phyloP scores from a whole-genome alignment of 2,113 vertebrate genomes.

The Alectura lathami region DNA sequence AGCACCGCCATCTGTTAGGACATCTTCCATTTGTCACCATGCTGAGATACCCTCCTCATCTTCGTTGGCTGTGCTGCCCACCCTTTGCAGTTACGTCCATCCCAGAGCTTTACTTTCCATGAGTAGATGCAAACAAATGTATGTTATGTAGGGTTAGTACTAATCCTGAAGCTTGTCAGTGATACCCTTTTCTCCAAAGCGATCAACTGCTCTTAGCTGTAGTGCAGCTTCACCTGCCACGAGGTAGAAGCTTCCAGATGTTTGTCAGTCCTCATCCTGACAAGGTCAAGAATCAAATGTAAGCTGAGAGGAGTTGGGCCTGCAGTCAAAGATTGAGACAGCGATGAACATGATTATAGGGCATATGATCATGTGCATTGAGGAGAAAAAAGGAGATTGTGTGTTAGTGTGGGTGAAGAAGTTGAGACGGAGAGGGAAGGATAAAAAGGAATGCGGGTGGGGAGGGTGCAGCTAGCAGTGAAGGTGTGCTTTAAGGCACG shows the following conservation, averaged over 20 bases:
- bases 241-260: neutral
- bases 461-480: neutral
- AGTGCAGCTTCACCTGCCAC: neutral
- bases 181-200: neutral
- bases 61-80: neutral
- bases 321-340: neutral
- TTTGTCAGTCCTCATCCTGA: neutral
- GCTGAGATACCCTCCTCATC: rapidly evolving
- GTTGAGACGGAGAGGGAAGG: neutral
- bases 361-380: neutral
- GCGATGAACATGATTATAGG: neutral
- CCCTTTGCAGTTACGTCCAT: neutral
- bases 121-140: neutral
- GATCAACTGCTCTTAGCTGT: neutral
- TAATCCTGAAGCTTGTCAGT: neutral
- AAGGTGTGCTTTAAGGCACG: neutral
- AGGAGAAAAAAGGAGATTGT: neutral
- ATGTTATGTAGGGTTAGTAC: neutral
- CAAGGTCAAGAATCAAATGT: neutral
- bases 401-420: neutral
- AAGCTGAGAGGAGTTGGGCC: neutral
- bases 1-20: rapidly evolving
- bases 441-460: neutral
- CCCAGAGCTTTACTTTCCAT: neutral
- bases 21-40: rapidly evolving